Base-by-base conservation (phyloP, 2,888 invertebrate species). In the Gibbula magus region DNA sequence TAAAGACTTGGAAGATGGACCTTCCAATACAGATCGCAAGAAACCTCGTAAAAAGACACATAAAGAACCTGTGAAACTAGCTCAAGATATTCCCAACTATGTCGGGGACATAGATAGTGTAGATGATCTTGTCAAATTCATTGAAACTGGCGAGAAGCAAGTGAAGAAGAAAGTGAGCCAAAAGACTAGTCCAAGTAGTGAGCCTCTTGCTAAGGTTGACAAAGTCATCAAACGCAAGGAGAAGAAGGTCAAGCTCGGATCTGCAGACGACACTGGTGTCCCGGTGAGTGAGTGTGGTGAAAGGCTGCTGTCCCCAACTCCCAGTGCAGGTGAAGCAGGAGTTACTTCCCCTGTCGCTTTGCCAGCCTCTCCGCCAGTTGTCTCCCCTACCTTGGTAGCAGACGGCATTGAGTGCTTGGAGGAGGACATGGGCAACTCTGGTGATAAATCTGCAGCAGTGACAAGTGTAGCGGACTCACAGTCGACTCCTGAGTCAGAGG, bases 81-180 rank as follows among this genome's bases (percentile, higher is more conserved):
- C 90, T 25, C 84, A 89, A 73, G 84, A 88, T 45, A 82, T 88
- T 67, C 85, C 87, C 52, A 85, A 88, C 75, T 88, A 88, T 83
- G 84, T 85, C 53, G 90, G 90, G 20, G 75, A 87, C 79, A 86
- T 84, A 76, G 75, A 77, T 39, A 77, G 88, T 54, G 70, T 80
- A 20, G 88, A 89, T 8, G 86, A 87, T 70, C 81, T 90, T 20
- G 81, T 90, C 7, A 80, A 85, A 66, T 89, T 88, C 78, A 89
- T 90, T 75, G 88, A 86, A 82, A 88, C 85, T 54, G 54, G 74
- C 18, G 70, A 79, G 29, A 82, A 82, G 29, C 67, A 77, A 32
- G 32, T 82, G 32, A 82, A 82, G 54, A 82, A 82, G 70, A 45
- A 75, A 54, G 20, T 75, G 20, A 75, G 53, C 54, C 75, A 54